phyloP scores from a whole-genome alignment of 30 jellyfish, hydroid and myxozoan species.

The Calvadosia cruxmelitensis region DNA sequence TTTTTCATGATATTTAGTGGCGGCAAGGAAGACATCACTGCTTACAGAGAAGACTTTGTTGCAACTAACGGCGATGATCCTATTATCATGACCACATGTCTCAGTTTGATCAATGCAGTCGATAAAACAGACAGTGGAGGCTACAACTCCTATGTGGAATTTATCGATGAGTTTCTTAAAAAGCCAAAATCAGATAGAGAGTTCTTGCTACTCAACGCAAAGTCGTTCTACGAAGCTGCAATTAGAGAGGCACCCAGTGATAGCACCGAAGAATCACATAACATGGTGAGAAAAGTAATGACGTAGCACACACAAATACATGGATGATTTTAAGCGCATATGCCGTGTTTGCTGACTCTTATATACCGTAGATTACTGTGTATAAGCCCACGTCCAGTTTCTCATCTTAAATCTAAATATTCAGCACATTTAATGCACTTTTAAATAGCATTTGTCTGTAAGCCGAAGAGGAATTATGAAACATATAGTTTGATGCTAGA shows the following conservation, averaged over 20 bases:
- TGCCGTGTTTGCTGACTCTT: no score
- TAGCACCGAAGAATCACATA: neutral
- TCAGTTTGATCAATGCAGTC: neutral
- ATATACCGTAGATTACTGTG: no score
- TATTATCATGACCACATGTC: neutral
- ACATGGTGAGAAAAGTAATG: slow-evolving; percentile 1
- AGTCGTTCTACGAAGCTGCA: neutral
- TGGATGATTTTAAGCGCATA: no score
- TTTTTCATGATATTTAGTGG: neutral
- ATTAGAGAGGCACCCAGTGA: neutral
- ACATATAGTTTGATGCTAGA: no score
- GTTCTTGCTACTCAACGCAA: neutral
- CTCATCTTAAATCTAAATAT: no score
- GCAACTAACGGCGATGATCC: neutral
- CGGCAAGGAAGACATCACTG: neutral
- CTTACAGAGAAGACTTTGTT: neutral
- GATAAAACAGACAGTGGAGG: no score
- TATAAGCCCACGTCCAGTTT: no score
- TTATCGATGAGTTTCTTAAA: neutral
- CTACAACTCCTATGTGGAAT: neutral
- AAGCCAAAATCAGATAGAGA: neutral
- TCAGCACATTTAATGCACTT: no score
- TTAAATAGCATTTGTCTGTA: no score
- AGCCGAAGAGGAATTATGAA: no score
- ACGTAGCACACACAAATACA: no score